These are phyloP conservation scores for Mesorhabditis spiculigera DNA, from an alignment of 2,888 invertebrate genomes.

Conservation along the genomic window DNA sequence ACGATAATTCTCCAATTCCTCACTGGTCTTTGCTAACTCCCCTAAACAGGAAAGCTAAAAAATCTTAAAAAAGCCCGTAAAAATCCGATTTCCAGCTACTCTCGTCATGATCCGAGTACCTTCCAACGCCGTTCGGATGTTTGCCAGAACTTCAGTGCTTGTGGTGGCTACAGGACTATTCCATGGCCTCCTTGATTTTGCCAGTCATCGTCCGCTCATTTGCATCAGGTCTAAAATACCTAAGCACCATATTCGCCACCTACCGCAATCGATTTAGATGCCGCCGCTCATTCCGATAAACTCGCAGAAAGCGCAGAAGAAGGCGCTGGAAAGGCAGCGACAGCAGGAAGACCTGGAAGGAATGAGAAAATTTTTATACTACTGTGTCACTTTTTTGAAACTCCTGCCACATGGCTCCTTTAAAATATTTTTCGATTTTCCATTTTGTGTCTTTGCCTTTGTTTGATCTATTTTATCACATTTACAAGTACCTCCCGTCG, in stretches of 20 bases:
- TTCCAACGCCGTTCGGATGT: slow-evolving; percentile 56
- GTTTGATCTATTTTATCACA: too few species aligned
- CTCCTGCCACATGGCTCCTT: too few species aligned
- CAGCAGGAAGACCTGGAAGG: too few species aligned
- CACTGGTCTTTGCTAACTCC: neutral
- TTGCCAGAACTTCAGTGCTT: slow-evolving; percentile 52
- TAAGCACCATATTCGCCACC: too few species aligned
- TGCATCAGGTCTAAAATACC: neutral
- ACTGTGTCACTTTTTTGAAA: too few species aligned
- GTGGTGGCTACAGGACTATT: slow-evolving; percentile 55
- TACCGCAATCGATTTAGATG: neutral
- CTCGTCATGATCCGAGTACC: slow-evolving; percentile 53
- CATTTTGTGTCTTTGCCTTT: too few species aligned
- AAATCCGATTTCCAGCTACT: slow-evolving; percentile 22
- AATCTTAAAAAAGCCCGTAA: neutral
- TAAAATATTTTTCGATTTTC: too few species aligned
- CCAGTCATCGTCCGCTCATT: slow-evolving; percentile 47
- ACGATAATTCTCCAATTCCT: slow-evolving; percentile 21
- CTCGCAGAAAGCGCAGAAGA: neutral
- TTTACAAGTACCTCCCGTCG: too few species aligned
- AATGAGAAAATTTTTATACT: too few species aligned
- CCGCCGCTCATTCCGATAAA: slow-evolving; percentile 2
- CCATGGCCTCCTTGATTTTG: slow-evolving; percentile 53
- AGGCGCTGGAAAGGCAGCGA: neutral
- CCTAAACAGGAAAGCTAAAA: neutral